Conservation (phyloP, 2,888 invertebrate species). For the Orthonychiurus folsomi region DNA sequence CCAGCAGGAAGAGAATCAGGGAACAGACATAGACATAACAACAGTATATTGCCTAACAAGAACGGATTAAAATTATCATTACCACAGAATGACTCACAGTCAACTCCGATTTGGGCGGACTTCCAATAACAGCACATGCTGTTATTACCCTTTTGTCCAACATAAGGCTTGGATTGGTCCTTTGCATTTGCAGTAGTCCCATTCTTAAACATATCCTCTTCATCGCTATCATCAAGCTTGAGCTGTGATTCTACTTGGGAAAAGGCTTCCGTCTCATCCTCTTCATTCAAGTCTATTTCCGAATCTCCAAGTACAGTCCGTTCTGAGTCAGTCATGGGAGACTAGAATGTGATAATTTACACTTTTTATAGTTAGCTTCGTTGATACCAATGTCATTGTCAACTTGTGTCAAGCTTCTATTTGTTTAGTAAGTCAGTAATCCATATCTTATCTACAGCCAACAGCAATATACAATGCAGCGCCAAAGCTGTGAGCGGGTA, state of each 20-base stretch:
- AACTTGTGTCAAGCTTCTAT: no score
- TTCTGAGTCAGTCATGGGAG: conserved; percentile 39
- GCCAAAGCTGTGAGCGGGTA: no score
- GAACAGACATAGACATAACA: no score
- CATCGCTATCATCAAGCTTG: conserved; percentile 10
- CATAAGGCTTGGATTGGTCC: not conserved
- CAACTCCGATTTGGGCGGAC: not conserved
- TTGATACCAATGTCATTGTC: no score
- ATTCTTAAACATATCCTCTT: conserved; percentile 11
- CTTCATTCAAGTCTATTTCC: conserved; percentile 37
- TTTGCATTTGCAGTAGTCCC: not conserved
- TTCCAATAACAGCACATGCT: not conserved
- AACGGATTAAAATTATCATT: no score
- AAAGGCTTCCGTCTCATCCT: conserved; percentile 23
- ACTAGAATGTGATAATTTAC: conserved; percentile 21
- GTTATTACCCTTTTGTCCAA: not conserved
- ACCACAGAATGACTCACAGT: not conserved
- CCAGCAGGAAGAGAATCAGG: no score
- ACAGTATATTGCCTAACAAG: no score
- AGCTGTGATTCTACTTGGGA: not conserved
- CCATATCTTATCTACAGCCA: no score
- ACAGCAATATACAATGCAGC: no score
- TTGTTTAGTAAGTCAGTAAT: no score
- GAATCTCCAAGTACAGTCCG: conserved; percentile 37
- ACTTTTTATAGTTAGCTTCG: no score